Evolutionary conservation across 1,140 invertebrate genomes (phyloP), one percentile per base, ranked within the genome.

Genomic region (Chelonus insularis): DNA sequence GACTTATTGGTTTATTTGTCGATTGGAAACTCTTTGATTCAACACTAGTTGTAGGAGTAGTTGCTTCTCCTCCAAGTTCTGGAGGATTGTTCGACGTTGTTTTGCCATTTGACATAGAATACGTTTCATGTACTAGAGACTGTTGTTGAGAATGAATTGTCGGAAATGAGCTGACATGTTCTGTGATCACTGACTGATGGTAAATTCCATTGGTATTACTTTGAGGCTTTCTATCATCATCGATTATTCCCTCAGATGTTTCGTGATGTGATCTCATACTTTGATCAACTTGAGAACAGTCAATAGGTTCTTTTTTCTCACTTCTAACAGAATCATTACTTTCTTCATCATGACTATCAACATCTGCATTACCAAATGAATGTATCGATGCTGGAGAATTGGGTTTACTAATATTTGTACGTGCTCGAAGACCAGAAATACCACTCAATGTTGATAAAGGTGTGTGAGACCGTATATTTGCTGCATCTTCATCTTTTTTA

Each of bases 241-340:
- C 67, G 20, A 59, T 55, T n/a, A 43, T 45, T 9, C 54, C 37
- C 4, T 47, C 57, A 23, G 41, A 21, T 72, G 12, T 76, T 16
- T 67, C 67, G 16, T 65, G 62, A 56, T 63, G 62, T 32, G 56
- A 47, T 55, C 72, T 74, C 9, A 54, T 41, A 20, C 69, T 64
- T 41, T 65, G 45, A 1, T 64, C 62, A 7, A 57, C 37, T 32
- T 64, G 57, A 25, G 63, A 64, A 37, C 78, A 77, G 47, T 81
- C 77, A 43, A 82, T 83, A 6, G 75, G 69, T 66, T 84, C 79
- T 21, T 79, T 75, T 25, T 83, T 74, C 68, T 1, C 78, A 79
- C 43, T 80, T 80, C 39, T 82, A 51, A 79, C 76, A 4, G 75
- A 57, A 9, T 68, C 57, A 48, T 68, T 48, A 50, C 61, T 65